Percentiles rank a stretch among this genome's conserved stretches.
Evolutionary conservation across 2,113 vertebrate species (phyloP).

Genomic region (Jaculus jaculus): DNA sequence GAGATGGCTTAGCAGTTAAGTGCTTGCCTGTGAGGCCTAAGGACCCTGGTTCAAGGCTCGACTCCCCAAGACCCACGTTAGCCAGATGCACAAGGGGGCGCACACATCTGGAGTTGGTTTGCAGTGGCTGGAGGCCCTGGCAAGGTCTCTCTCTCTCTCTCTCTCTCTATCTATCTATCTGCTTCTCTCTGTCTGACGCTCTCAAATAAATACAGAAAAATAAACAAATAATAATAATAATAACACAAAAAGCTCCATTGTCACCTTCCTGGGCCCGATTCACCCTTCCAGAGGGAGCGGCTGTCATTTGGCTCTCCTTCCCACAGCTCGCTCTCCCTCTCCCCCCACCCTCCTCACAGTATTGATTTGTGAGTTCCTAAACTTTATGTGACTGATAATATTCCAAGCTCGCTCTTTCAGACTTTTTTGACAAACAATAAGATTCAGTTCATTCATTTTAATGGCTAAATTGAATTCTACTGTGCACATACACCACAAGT

Average conservation of each 20-base stretch:
- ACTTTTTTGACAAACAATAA: slow-evolving; percentile 18
- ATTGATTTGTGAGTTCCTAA: background rate
- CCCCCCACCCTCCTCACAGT: background rate
- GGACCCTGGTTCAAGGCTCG: too few relatives aligned
- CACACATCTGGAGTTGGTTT: too few relatives aligned
- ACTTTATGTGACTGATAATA: background rate
- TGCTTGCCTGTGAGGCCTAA: too few relatives aligned
- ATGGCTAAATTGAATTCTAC: slow-evolving; percentile 36
- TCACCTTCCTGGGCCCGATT: background rate
- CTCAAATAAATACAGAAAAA: too few relatives aligned
- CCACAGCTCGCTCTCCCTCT: background rate
- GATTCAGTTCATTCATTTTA: slow-evolving; percentile 9
- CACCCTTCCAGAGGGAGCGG: background rate
- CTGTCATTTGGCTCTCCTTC: background rate
- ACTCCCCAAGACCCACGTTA: too few relatives aligned
- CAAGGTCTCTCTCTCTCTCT: too few relatives aligned
- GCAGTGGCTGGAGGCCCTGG: too few relatives aligned
- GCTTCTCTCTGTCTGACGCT: too few relatives aligned
- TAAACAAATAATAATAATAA: too few relatives aligned
- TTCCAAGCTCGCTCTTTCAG: slow-evolving; percentile 32
- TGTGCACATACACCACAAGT: background rate
- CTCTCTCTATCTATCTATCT: too few relatives aligned
- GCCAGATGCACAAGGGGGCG: too few relatives aligned
- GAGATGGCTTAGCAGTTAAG: too few relatives aligned
- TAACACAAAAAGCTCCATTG: background rate